Percentiles rank a stretch among this genome's conserved stretches.
Conservation (phyloP, 2,113 vertebrate genomes). For the Monopterus albus region DNA sequence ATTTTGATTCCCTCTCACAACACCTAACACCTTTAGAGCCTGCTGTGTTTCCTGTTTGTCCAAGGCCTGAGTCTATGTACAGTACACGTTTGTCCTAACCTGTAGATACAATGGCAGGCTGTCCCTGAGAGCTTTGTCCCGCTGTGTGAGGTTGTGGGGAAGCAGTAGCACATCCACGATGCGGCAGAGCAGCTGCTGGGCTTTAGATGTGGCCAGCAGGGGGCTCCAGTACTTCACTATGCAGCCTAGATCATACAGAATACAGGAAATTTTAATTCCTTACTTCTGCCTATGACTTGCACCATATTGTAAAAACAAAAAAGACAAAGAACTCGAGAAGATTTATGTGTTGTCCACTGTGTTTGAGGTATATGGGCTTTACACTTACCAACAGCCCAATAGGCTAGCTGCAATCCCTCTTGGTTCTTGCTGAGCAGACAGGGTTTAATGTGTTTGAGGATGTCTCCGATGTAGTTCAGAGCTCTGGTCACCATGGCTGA, state of each 20-base stretch:
- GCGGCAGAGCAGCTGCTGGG: slow-evolving; percentile 91
- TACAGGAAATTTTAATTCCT: background rate
- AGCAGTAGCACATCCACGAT: slow-evolving; percentile 92
- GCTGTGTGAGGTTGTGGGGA: slow-evolving; percentile 90
- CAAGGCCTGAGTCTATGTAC: background rate
- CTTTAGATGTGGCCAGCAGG: slow-evolving; percentile 93
- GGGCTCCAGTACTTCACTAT: slow-evolving; percentile 95
- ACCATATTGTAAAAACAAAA: background rate
- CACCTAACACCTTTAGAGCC: background rate
- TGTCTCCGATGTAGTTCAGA: slow-evolving; percentile 92
- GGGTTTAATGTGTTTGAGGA: slow-evolving; percentile 94
- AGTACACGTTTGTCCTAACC: slow-evolving; percentile 74
- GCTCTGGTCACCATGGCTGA: slow-evolving; percentile 89
- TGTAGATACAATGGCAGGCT: slow-evolving; percentile 93
- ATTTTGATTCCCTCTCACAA: background rate
- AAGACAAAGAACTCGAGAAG: too few species aligned
- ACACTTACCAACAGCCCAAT: slow-evolving; percentile 87
- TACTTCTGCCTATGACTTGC: background rate
- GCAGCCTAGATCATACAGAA: slow-evolving; percentile 82
- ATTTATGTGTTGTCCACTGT: background rate
- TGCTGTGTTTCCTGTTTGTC: background rate
- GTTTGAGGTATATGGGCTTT: background rate
- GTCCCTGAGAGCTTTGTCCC: slow-evolving; percentile 90
- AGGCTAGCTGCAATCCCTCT: slow-evolving; percentile 90
- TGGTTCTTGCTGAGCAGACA: slow-evolving; percentile 89